Conservation (phyloP, 2,888 invertebrate species). For the Merodon equestris region DNA sequence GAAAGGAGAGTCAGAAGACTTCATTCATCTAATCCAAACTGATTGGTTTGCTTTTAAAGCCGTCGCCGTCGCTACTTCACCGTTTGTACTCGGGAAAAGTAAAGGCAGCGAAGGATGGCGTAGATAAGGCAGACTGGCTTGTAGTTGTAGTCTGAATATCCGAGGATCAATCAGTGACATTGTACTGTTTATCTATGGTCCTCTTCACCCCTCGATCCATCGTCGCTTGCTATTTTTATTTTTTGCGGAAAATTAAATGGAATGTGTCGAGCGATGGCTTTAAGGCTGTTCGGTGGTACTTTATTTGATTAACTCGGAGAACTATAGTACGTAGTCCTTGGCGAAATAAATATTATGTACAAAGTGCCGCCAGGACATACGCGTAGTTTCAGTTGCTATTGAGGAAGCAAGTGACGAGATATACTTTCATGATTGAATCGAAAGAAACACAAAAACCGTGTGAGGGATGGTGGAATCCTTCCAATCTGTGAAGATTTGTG, state of each 20-base stretch:
- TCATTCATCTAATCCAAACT: constrained; percentile 68
- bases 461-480: constrained; percentile 31
- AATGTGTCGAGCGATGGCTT: constrained; percentile 45
- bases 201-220: constrained; percentile 8
- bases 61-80: neutral
- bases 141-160: constrained; percentile 19
- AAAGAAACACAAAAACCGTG: constrained; percentile 26
- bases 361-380: constrained; percentile 33
- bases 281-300: constrained; percentile 45
- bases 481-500: constrained; percentile 43
- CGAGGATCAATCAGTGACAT: constrained; percentile 62
- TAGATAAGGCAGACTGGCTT: constrained; percentile 22
- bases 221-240: neutral
- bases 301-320: constrained; percentile 61
- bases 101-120: constrained; percentile 7
- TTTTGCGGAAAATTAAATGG: constrained; percentile 50
- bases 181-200: constrained; percentile 27
- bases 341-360: constrained; percentile 43
- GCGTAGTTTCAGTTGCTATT: constrained; percentile 31
- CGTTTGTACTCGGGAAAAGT: neutral
- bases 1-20: constrained; percentile 38
- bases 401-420: constrained; percentile 17
- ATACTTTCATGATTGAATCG: constrained; percentile 59
- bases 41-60: constrained; percentile 52
- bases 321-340: constrained; percentile 32